Evolutionary conservation across 2,797 vertebrate genomes (phyloP), one percentile per base, ranked within the genome.

Genomic region (Pseudochirops cupreus): DNA sequence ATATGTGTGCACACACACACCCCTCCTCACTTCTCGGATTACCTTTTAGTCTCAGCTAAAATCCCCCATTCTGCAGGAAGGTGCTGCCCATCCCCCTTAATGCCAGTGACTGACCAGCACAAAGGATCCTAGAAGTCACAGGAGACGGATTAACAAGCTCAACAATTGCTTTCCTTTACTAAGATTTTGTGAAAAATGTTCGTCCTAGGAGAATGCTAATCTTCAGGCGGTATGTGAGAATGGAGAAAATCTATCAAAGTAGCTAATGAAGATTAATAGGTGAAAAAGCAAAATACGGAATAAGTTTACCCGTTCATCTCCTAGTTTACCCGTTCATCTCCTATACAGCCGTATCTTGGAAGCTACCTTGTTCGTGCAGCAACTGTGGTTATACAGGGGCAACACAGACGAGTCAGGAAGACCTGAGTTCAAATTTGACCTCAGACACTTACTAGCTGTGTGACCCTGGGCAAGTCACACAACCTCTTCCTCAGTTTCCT

Each of bases 311-410:
- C 56, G 54, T 28, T 57, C 62, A 39, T 39, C 16, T 74, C 18
- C 9, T 24, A 62, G 18, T 92, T 54, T 95, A 91, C 90, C 39
- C 56, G 54, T 28, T 57, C 62, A 39, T 39, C 16, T 74, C 18
- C 9, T 24, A 62, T 62, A 62, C 59, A 92, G 33, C 94, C 50
- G 87, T 91, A 26, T 21, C 39, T 91, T 97, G 26, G 56, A 89
- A 94, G 56, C 92, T 59, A 95, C 92, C 92, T 14, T 94, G 74
- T 0, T 67, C 39, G 87, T 91, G 91, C 28, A 59, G 56, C 74
- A 95, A 94, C 58, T 91, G 93, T 33, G 56, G 82, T 91, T 46
- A 57, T 93, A 74, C n/a, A 39, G 33, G 33, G 13, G 12, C 62
- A 67, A 33, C 18, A 24, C n/a, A 74, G 67, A 39, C 2, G 0